Evolutionary conservation across 2,113 vertebrate genomes (phyloP).

Genomic region (Thryonomys swinderianus): DNA sequence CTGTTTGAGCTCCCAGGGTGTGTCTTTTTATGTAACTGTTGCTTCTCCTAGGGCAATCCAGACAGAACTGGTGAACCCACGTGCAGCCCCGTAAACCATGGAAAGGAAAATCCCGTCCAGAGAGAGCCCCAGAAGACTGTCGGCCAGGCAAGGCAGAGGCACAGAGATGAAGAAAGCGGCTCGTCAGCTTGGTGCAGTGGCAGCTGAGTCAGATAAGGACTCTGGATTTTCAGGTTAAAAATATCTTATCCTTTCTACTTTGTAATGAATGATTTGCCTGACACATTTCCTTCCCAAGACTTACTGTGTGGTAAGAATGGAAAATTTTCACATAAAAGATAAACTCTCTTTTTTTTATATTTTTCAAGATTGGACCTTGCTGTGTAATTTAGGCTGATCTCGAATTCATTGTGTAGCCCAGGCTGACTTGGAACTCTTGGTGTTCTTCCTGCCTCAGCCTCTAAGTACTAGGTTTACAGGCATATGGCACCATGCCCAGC

Average conservation of each 20-base stretch:
- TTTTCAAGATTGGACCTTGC: not conserved
- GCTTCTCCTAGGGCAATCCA: conserved; percentile 61
- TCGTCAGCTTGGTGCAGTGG: conserved; percentile 66
- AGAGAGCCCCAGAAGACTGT: conserved; percentile 71
- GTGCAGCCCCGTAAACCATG: conserved; percentile 50
- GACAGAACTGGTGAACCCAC: conserved; percentile 42
- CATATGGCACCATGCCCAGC: not conserved
- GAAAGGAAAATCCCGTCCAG: conserved; percentile 48
- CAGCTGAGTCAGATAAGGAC: conserved; percentile 91
- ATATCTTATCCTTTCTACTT: conserved; percentile 48
- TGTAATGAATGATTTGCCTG: not conserved
- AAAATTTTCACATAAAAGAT: not conserved
- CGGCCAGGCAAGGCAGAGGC: conserved; percentile 74
- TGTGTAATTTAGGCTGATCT: not conserved
- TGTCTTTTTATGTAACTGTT: conserved; percentile 69
- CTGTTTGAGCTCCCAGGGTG: conserved; percentile 2
- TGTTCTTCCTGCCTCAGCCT: not conserved
- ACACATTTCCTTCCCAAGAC: not conserved
- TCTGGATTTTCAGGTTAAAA: conserved; percentile 94
- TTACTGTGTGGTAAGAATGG: conserved; percentile 1
- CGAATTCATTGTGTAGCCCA: not conserved
- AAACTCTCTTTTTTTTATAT: not conserved
- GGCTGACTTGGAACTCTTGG: not conserved
- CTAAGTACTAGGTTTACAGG: not conserved
- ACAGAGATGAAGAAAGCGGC: conserved; percentile 77